phyloP scores from a whole-genome alignment of 1,140 invertebrate genomes.

The Leptopilina clavipes region DNA sequence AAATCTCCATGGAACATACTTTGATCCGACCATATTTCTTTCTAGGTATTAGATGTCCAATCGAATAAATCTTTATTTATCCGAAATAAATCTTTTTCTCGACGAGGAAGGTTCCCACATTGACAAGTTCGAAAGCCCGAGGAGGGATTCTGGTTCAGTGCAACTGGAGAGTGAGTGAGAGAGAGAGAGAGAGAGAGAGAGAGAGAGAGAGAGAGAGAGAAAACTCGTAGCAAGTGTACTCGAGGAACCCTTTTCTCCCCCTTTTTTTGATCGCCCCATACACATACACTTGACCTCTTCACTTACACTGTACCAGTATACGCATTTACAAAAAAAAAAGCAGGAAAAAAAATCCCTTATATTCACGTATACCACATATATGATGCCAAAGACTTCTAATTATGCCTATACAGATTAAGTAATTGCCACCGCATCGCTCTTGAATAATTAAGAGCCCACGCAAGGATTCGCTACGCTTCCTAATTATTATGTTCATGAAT shows the following conservation, averaged over 20 bases:
- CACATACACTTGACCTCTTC: background rate
- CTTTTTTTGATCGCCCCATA: constrained; percentile 10
- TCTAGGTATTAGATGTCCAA: constrained; percentile 23
- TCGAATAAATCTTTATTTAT: constrained; percentile 35
- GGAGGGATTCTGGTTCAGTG: constrained; percentile 23
- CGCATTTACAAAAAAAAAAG: background rate
- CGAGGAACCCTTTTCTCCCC: constrained; percentile 26
- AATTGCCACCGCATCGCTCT: constrained; percentile 29
- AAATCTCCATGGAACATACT: constrained; percentile 26
- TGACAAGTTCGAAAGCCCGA: constrained; percentile 19
- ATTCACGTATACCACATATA: background rate
- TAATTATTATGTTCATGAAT: constrained; percentile 34
- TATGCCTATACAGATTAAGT: constrained; percentile 31
- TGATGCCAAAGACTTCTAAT: background rate
- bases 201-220: background rate
- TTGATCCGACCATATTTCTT: constrained; percentile 26
- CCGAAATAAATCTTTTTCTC: constrained; percentile 32
- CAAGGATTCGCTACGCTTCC: constrained; percentile 15
- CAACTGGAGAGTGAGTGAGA: background rate
- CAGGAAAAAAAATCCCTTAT: too few species aligned
- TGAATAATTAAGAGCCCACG: constrained; percentile 31
- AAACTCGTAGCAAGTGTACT: constrained; percentile 19
- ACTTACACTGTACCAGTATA: background rate
- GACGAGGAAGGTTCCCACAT: constrained; percentile 28
- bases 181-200: background rate